These are phyloP conservation scores for Lucifuga dentata DNA, from an alignment of 2,113 vertebrate genomes.

Conservation along the genomic window DNA sequence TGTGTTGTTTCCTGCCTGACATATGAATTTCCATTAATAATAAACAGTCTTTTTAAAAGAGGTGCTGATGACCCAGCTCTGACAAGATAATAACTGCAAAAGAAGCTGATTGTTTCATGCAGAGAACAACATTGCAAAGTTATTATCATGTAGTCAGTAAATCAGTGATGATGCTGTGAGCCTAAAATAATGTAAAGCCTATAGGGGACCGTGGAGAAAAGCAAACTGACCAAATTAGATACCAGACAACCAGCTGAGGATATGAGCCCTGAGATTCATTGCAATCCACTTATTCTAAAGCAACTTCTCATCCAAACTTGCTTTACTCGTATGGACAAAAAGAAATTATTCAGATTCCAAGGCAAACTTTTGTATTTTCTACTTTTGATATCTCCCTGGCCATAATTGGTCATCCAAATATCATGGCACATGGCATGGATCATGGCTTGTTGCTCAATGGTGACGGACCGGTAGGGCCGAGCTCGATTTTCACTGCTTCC, in stretches of 20 bases:
- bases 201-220: background rate
- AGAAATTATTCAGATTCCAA: too few relatives aligned
- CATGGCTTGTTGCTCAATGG: too few relatives aligned
- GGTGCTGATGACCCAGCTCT: slow-evolving; percentile 14
- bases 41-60: slow-evolving; percentile 44
- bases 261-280: slow-evolving; percentile 44
- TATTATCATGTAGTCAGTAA: slow-evolving; percentile 13
- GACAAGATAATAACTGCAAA: slow-evolving; percentile 47
- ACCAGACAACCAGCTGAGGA: slow-evolving; percentile 29
- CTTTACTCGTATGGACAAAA: too few relatives aligned
- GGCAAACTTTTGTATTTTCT: too few relatives aligned
- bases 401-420: too few relatives aligned
- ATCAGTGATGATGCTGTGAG: slow-evolving; percentile 12
- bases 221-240: slow-evolving; percentile 25
- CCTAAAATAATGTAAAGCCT: background rate
- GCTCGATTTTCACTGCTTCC: too few relatives aligned
- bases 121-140: slow-evolving; percentile 23
- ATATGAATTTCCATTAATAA: slow-evolving; percentile 58
- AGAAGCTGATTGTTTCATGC: slow-evolving; percentile 25
- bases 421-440: too few relatives aligned
- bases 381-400: too few relatives aligned
- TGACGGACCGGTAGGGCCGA: too few relatives aligned
- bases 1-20: slow-evolving; percentile 34
- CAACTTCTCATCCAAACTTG: slow-evolving; percentile 45
- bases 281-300: too few relatives aligned